Percentiles rank a stretch among this genome's conserved stretches.
Conservation (phyloP, 2,113 vertebrate species). For the Dendrocopos noguchii region DNA sequence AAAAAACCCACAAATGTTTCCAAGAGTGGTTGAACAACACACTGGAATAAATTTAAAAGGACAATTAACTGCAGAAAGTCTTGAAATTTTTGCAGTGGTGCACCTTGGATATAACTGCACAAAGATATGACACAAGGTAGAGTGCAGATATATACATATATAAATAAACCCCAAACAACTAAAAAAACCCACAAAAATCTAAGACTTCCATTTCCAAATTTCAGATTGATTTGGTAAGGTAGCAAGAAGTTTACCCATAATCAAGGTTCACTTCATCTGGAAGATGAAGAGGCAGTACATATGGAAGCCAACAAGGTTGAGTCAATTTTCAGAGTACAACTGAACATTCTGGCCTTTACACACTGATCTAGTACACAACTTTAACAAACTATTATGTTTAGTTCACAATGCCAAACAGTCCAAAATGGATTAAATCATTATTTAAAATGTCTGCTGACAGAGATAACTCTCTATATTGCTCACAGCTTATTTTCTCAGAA, state of each 20-base stretch:
- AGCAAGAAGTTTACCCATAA: background rate
- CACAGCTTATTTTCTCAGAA: background rate
- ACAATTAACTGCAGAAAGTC: background rate
- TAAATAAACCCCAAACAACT: background rate
- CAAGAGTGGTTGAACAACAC: background rate
- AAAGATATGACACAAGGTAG: background rate
- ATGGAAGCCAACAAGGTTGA: background rate
- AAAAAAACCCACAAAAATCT: background rate
- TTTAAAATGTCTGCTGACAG: constrained; percentile 3
- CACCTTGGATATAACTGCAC: background rate
- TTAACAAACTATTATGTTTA: constrained; percentile 10
- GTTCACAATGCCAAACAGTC: constrained; percentile 38
- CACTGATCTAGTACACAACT: constrained; percentile 10
- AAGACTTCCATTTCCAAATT: background rate
- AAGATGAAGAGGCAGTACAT: background rate
- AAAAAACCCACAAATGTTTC: background rate
- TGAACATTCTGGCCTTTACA: constrained; percentile 19
- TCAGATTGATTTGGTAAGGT: background rate
- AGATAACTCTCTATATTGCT: background rate
- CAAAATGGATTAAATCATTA: background rate
- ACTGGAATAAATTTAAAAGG: background rate
- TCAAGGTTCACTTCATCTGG: background rate
- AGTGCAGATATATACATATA: background rate
- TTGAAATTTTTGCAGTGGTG: background rate
- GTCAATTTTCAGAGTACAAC: constrained; percentile 70